phyloP scores from a whole-genome alignment of 1,140 invertebrate genomes.

The Batillaria attramentaria region DNA sequence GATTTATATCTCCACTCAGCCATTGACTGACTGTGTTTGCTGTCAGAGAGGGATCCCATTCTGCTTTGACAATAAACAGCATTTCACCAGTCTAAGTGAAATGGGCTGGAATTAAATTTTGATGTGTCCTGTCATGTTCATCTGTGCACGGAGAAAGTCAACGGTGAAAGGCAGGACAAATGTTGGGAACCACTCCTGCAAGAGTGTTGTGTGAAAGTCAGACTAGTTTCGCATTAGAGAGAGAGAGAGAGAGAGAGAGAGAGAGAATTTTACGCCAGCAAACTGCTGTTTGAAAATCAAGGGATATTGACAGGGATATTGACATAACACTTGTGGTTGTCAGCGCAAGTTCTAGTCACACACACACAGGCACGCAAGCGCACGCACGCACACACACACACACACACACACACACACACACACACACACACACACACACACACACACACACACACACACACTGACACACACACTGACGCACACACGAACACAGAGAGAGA shows the following conservation, averaged over 20 bases:
- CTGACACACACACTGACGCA: background rate
- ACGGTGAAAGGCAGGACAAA: no score
- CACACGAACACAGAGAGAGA: background rate
- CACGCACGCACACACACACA: background rate
- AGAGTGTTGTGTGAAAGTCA: background rate
- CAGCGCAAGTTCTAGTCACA: no score
- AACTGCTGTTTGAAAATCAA: no score
- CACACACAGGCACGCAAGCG: background rate
- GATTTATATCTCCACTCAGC: no score
- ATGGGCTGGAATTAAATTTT: no score
- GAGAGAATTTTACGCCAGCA: background rate
- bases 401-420: background rate
- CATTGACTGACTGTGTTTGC: no score
- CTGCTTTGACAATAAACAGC: no score
- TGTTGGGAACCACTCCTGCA: background rate
- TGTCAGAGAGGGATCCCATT: no score
- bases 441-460: slow-evolving; percentile 22
- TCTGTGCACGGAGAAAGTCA: no score
- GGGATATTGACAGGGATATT: background rate
- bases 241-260: background rate
- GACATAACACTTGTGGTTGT: no score
- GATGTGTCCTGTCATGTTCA: no score
- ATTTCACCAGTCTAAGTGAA: no score
- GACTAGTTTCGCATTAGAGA: background rate
- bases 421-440: background rate